These are phyloP conservation scores for Drosophila kepulauana DNA, from an alignment of 1,140 invertebrate species.

Conservation along the genomic window DNA sequence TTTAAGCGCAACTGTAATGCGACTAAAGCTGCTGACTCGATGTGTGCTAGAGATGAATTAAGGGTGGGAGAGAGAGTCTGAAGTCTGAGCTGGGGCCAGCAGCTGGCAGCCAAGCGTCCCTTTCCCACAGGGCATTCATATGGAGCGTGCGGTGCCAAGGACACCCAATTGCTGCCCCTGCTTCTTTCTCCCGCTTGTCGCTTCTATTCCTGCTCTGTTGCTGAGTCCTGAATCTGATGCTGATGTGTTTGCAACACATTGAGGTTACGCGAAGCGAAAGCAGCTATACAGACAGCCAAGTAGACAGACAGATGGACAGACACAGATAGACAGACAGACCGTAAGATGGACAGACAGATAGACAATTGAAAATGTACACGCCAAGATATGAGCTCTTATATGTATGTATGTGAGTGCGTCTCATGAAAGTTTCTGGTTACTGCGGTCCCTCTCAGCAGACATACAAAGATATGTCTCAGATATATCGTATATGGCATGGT, in stretches of 20 bases:
- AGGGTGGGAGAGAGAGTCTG: neutral
- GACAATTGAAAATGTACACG: slow-evolving; percentile 57
- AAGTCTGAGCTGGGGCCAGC: neutral
- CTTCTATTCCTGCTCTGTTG: neutral
- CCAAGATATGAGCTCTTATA: slow-evolving; percentile 42
- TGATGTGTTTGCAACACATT: slow-evolving; percentile 75
- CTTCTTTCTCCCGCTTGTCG: neutral
- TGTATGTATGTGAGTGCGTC: slow-evolving; percentile 6
- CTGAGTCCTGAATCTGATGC: slow-evolving; percentile 48
- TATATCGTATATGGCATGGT: slow-evolving; percentile 25
- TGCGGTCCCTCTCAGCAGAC: slow-evolving; percentile 44
- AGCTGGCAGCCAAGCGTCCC: slow-evolving; percentile 14
- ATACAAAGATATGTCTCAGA: slow-evolving; percentile 46
- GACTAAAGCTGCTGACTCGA: slow-evolving; percentile 65
- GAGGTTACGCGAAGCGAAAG: slow-evolving; percentile 75
- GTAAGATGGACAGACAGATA: slow-evolving; percentile 41
- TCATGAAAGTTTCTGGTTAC: slow-evolving; percentile 47
- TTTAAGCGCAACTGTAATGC: slow-evolving; percentile 78
- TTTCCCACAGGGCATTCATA: slow-evolving; percentile 26
- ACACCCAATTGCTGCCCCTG: slow-evolving; percentile 35
- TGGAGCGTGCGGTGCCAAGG: slow-evolving; percentile 62
- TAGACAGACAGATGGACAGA: slow-evolving; percentile 39
- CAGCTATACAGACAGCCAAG: slow-evolving; percentile 52
- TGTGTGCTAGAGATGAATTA: slow-evolving; percentile 5
- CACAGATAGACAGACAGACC: slow-evolving; percentile 26